phyloP scores from a whole-genome alignment of 2,113 vertebrate species.

The Myotis lucifugus region DNA sequence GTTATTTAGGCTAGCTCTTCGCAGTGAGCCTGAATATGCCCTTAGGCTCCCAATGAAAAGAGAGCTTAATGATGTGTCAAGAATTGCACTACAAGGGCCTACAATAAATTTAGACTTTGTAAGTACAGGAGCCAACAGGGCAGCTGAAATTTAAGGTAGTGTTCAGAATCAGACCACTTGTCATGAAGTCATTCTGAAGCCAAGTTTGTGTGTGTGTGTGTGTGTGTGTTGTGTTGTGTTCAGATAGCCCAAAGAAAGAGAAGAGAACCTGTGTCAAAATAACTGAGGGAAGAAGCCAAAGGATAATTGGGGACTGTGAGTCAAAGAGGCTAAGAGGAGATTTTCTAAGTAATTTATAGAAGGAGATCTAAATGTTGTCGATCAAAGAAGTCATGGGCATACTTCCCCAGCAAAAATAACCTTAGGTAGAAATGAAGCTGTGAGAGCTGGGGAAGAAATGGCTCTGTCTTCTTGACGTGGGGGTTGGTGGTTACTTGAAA shows the following conservation, averaged over 20 bases:
- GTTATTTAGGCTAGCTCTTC: constrained; percentile 68
- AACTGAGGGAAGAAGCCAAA: constrained; percentile 18
- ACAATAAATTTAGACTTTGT: constrained; percentile 72
- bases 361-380: constrained; percentile 1
- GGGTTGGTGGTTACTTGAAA: background rate
- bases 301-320: background rate
- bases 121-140: constrained; percentile 65
- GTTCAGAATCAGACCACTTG: constrained; percentile 43
- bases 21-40: constrained; percentile 66
- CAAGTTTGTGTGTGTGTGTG: background rate
- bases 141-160: constrained; percentile 68
- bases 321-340: constrained; percentile 13
- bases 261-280: constrained; percentile 19
- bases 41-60: constrained; percentile 75
- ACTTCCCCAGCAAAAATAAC: constrained; percentile 34
- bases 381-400: constrained; percentile 48
- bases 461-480: background rate
- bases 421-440: constrained; percentile 20
- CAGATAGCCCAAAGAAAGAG: constrained; percentile 20
- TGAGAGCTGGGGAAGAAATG: background rate
- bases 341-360: constrained; percentile 49
- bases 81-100: constrained; percentile 74
- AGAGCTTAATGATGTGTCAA: constrained; percentile 78
- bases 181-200: constrained; percentile 55
- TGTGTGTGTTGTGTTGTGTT: background rate